phyloP scores from a whole-genome alignment of 2,113 vertebrate genomes.

The Varanus komodoensis region DNA sequence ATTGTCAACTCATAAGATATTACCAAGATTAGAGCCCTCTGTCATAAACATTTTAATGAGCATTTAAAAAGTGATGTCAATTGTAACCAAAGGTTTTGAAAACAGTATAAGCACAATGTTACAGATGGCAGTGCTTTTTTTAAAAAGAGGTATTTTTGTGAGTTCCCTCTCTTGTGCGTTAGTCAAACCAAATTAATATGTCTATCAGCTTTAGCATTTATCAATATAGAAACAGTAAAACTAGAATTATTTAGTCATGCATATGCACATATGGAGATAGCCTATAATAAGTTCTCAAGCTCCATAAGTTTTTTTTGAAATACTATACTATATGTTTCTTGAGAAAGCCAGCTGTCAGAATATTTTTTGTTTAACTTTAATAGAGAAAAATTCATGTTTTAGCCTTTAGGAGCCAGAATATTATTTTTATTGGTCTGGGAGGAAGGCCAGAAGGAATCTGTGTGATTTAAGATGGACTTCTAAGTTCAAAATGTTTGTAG shows the following conservation, averaged over 20 bases:
- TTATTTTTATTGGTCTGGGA: conserved; percentile 76
- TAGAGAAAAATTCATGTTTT: conserved; percentile 60
- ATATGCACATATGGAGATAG: conserved; percentile 74
- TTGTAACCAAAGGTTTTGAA: background rate
- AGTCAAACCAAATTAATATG: conserved; percentile 21
- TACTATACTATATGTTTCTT: conserved; percentile 69
- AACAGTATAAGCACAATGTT: conserved; percentile 16
- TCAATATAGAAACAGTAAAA: conserved; percentile 61
- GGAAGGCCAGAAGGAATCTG: conserved; percentile 74
- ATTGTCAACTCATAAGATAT: background rate
- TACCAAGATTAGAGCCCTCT: conserved; percentile 17
- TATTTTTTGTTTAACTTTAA: conserved; percentile 74
- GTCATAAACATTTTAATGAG: background rate
- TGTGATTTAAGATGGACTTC: conserved; percentile 76
- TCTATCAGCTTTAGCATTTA: conserved; percentile 55
- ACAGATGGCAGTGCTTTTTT: background rate
- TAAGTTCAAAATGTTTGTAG: conserved; percentile 75
- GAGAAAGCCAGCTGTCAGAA: conserved; percentile 74
- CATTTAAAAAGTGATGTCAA: accelerated
- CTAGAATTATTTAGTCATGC: conserved; percentile 57
- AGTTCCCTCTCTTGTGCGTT: background rate
- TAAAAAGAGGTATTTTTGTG: background rate
- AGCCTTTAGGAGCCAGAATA: conserved; percentile 65
- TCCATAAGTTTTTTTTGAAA: conserved; percentile 62
- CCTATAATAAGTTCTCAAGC: conserved; percentile 67